Evolutionary conservation across 2,888 invertebrate species (phyloP).

Genomic region (Chalcis sispes): DNA sequence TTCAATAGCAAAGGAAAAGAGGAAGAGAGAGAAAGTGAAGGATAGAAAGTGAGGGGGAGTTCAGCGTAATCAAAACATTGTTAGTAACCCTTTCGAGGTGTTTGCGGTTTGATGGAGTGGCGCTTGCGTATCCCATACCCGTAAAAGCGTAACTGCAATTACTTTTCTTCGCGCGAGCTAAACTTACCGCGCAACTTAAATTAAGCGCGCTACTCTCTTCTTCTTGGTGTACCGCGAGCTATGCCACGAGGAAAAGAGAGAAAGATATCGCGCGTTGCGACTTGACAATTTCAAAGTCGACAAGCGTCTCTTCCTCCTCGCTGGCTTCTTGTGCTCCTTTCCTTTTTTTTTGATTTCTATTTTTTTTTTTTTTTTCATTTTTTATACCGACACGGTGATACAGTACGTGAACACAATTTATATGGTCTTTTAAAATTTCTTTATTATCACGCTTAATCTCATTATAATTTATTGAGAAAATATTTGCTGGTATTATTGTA

Average conservation of each 20-base stretch:
- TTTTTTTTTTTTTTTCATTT: too few species aligned
- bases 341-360: too few species aligned
- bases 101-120: slow-evolving; percentile 46
- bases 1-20: slow-evolving; percentile 15
- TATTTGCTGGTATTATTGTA: too few species aligned
- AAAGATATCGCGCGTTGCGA: slow-evolving; percentile 59
- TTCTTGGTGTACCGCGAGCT: too few species aligned
- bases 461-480: too few species aligned
- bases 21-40: background rate
- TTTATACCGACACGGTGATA: too few species aligned
- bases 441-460: too few species aligned
- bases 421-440: too few species aligned
- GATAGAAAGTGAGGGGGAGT: background rate
- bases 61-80: slow-evolving; percentile 55
- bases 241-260: slow-evolving; percentile 55
- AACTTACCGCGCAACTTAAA: slow-evolving; percentile 54
- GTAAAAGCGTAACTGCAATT: slow-evolving; percentile 38
- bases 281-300: slow-evolving; percentile 66
- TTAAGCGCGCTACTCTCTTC: slow-evolving; percentile 37
- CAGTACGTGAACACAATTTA: too few species aligned
- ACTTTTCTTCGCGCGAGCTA: slow-evolving; percentile 43
- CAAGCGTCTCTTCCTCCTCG: slow-evolving; percentile 67
- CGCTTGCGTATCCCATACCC: background rate
- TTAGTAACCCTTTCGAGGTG: slow-evolving; percentile 52
- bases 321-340: background rate